Percentiles rank a stretch among this genome's conserved stretches.
These are phyloP conservation scores for Parnassius smintheus DNA, from an alignment of 2,888 invertebrate genomes.

Conservation along the genomic window DNA sequence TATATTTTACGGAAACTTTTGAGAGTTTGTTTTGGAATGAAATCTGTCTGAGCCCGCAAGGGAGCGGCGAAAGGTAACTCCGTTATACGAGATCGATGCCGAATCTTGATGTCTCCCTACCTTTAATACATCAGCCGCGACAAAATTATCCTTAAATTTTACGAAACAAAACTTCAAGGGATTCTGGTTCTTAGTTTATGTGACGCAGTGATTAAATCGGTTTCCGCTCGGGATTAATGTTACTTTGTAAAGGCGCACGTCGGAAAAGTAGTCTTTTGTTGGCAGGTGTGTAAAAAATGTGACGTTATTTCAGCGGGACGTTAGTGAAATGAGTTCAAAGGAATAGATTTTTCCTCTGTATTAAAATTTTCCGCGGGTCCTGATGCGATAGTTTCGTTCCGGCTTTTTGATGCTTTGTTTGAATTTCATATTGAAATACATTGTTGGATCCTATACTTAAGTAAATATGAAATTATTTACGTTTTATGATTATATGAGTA, in stretches of 20 bases:
- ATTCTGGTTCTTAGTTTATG: slow-evolving; percentile 22
- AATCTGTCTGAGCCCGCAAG: slow-evolving; percentile 36
- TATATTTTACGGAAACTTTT: slow-evolving; percentile 28
- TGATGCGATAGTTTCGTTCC: slow-evolving; percentile 20
- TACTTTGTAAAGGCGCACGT: slow-evolving; percentile 40
- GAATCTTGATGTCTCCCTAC: slow-evolving; percentile 39
- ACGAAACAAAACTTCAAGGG: background rate
- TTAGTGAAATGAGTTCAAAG: slow-evolving; percentile 41
- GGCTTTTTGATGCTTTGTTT: background rate
- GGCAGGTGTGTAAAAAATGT: slow-evolving; percentile 61
- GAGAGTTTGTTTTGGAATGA: slow-evolving; percentile 26
- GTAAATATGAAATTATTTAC: too few relatives aligned
- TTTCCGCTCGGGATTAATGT: slow-evolving; percentile 28
- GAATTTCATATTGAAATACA: background rate
- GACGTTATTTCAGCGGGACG: slow-evolving; percentile 45
- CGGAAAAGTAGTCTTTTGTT: slow-evolving; percentile 52
- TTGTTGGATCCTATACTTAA: too few relatives aligned
- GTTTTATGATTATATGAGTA: too few relatives aligned
- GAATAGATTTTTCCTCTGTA: slow-evolving; percentile 30
- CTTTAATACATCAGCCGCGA: slow-evolving; percentile 21
- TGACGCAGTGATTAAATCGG: slow-evolving; percentile 28
- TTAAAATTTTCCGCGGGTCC: slow-evolving; percentile 22
- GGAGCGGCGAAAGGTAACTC: slow-evolving; percentile 34
- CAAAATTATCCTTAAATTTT: slow-evolving; percentile 23
- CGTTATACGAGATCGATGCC: slow-evolving; percentile 45